Conservation (phyloP, 2,888 invertebrate species). For the Trichogramma evanescens region DNA sequence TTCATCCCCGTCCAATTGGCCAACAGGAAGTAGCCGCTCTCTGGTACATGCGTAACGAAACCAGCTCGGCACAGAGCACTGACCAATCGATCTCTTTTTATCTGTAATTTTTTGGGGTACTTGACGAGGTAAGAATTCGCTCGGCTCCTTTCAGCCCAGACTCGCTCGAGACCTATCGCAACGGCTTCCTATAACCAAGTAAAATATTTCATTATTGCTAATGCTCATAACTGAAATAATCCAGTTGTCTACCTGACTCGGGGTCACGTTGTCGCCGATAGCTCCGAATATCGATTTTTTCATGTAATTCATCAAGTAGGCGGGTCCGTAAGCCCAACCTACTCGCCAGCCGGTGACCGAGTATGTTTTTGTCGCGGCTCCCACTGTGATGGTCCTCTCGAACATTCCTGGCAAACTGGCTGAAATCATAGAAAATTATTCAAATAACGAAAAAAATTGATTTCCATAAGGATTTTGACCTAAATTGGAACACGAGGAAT, state of each 20-base stretch:
- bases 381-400: slow-evolving; percentile 92
- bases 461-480: too few relatives aligned
- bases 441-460: too few relatives aligned
- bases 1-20: slow-evolving; percentile 82
- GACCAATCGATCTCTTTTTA: slow-evolving; percentile 73
- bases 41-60: slow-evolving; percentile 85
- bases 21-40: slow-evolving; percentile 94
- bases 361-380: slow-evolving; percentile 96
- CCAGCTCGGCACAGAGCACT: slow-evolving; percentile 70
- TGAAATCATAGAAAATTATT: too few relatives aligned
- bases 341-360: slow-evolving; percentile 95
- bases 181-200: slow-evolving; percentile 69
- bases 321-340: slow-evolving; percentile 94
- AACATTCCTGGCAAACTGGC: slow-evolving; percentile 91
- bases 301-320: slow-evolving; percentile 68
- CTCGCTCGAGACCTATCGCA: slow-evolving; percentile 79
- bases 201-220: background rate
- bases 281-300: slow-evolving; percentile 91
- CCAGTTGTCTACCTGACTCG: slow-evolving; percentile 58
- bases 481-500: too few relatives aligned
- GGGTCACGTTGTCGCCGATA: slow-evolving; percentile 84
- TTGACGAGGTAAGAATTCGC: slow-evolving; percentile 78
- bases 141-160: slow-evolving; percentile 56
- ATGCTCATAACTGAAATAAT: background rate
- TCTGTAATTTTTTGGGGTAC: slow-evolving; percentile 64